Conservation (phyloP, 2,797 vertebrate species). For the Pangasius mekongensis region DNA sequence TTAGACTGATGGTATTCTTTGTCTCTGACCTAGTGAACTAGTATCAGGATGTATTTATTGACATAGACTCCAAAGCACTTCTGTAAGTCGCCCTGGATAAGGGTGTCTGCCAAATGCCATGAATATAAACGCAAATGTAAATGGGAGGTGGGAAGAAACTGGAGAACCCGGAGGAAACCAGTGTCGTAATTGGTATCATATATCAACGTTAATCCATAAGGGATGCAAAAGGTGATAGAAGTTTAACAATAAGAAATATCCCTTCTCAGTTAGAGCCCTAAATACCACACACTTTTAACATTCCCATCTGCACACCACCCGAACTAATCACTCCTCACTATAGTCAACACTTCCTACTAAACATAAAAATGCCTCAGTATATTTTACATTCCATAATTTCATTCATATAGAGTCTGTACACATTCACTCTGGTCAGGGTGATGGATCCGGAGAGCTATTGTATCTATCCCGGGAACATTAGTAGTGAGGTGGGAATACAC, state of each 20-base stretch:
- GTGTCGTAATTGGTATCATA: background rate
- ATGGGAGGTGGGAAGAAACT: background rate
- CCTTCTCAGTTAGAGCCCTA: background rate
- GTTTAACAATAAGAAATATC: background rate
- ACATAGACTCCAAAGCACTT: background rate
- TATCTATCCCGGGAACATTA: background rate
- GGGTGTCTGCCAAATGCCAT: background rate
- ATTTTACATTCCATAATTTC: background rate
- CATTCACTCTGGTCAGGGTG: background rate
- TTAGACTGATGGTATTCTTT: background rate
- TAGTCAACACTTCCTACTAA: background rate
- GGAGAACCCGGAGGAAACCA: background rate
- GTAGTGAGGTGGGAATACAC: background rate
- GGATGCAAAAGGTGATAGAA: background rate
- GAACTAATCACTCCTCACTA: background rate
- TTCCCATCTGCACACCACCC: background rate
- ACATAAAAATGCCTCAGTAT: background rate
- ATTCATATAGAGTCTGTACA: background rate
- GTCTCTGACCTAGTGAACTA: background rate
- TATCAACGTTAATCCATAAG: background rate
- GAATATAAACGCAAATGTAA: background rate
- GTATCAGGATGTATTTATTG: background rate
- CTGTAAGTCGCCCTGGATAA: background rate
- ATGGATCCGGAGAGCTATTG: background rate
- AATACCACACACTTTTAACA: background rate